These are phyloP conservation scores for Genyomyrus donnyi DNA, from an alignment of 2,113 vertebrate genomes.

Conservation along the genomic window DNA sequence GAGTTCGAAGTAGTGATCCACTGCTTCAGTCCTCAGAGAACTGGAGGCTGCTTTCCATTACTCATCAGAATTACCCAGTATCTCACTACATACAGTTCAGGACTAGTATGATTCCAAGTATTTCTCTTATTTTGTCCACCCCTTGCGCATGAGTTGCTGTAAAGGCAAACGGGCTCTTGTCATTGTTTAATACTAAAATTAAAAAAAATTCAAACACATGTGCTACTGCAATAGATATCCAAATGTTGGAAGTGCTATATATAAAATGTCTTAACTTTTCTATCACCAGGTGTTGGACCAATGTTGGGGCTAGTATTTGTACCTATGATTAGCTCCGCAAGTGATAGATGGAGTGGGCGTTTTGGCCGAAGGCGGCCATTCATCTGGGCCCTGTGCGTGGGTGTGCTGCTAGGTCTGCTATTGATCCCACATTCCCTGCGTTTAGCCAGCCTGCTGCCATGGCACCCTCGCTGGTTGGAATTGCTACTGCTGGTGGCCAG, in stretches of 20 bases:
- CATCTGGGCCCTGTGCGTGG: constrained; percentile 73
- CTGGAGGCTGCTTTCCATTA: not conserved
- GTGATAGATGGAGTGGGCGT: constrained; percentile 71
- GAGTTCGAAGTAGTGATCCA: not conserved
- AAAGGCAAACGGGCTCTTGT: not conserved
- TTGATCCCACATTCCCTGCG: constrained; percentile 63
- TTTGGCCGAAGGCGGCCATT: constrained; percentile 76
- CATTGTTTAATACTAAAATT: not conserved
- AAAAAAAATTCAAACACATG: not conserved
- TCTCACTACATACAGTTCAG: not conserved
- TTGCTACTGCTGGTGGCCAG: constrained; percentile 67
- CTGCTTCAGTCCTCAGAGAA: not conserved
- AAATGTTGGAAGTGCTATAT: not conserved
- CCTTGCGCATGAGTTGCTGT: not conserved
- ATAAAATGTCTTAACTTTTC: not conserved
- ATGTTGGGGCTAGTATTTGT: constrained; percentile 72
- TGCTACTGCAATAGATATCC: not conserved
- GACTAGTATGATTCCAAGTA: not conserved
- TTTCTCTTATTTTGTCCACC: not conserved
- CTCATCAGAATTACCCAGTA: not conserved
- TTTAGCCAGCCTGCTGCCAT: constrained; percentile 55
- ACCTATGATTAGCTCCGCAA: constrained; percentile 68
- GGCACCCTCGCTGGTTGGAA: constrained; percentile 52
- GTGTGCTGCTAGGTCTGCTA: constrained; percentile 71
- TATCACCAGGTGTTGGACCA: constrained; percentile 66